These are phyloP conservation scores for Chionodraco myersi DNA, from an alignment of 2,113 vertebrate species.

Conservation along the genomic window DNA sequence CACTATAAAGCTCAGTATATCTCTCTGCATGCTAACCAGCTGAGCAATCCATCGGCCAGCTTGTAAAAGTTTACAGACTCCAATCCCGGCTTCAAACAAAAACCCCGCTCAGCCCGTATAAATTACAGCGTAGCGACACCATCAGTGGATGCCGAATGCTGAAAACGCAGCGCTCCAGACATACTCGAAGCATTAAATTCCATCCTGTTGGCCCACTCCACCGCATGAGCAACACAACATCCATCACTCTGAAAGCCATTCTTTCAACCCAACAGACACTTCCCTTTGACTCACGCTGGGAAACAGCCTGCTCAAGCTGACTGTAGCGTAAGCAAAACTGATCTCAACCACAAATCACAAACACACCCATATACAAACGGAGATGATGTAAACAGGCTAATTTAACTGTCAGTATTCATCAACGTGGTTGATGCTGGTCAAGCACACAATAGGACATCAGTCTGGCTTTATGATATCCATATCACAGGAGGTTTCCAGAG, in stretches of 20 bases:
- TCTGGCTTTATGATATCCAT: constrained; percentile 2
- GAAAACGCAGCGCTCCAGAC: constrained; percentile 11
- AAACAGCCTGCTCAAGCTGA: constrained; percentile 21
- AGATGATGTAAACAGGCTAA: constrained; percentile 42
- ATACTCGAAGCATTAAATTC: constrained; percentile 52
- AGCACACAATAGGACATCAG: constrained; percentile 38
- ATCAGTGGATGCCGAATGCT: constrained; percentile 18
- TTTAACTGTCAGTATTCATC: constrained; percentile 52
- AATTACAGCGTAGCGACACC: constrained; percentile 52
- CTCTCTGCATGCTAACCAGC: constrained; percentile 18
- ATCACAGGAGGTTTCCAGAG: background rate
- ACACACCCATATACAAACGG: constrained; percentile 47
- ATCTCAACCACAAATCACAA: constrained; percentile 62
- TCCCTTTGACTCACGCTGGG: constrained; percentile 37
- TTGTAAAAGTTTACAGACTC: constrained; percentile 63
- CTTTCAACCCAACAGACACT: constrained; percentile 31
- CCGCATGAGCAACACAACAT: constrained; percentile 57
- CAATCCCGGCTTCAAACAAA: constrained; percentile 49
- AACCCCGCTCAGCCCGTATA: constrained; percentile 44
- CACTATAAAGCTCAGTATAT: constrained; percentile 10
- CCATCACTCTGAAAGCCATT: constrained; percentile 37
- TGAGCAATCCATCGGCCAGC: constrained; percentile 20
- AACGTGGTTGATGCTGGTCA: constrained; percentile 34
- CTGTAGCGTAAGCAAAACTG: constrained; percentile 64
- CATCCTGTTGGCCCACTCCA: constrained; percentile 28